phyloP scores from a whole-genome alignment of 2,797 vertebrate genomes.

The Syncerus caffer region DNA sequence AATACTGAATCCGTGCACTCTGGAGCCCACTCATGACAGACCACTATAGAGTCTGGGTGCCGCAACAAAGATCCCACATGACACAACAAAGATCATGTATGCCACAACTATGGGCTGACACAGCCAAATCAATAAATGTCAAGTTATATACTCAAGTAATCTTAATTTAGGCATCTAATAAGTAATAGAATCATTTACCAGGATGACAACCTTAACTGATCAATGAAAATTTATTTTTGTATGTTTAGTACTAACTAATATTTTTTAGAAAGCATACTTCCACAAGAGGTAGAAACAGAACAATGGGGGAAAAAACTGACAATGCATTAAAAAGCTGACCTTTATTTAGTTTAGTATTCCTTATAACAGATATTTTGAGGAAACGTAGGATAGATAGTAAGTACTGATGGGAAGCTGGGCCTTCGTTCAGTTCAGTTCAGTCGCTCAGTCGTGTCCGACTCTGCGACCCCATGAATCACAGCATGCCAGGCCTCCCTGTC shows the following conservation, averaged over 20 bases:
- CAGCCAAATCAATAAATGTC: not conserved
- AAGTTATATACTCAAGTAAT: not conserved
- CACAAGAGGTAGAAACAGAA: not conserved
- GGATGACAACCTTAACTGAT: not conserved
- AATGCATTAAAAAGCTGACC: constrained; percentile 16
- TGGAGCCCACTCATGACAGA: not conserved
- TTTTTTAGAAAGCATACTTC: not conserved
- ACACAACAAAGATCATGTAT: not conserved
- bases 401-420: not conserved
- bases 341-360: not conserved
- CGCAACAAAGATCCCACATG: not conserved
- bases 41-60: not conserved
- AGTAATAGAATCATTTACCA: not conserved
- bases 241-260: not conserved
- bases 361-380: not conserved
- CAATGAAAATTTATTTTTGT: not conserved
- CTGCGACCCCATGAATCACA: no score
- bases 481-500: no score
- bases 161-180: not conserved
- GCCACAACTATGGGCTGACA: not conserved
- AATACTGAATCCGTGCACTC: not conserved
- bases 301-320: not conserved
- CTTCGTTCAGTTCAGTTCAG: not conserved
- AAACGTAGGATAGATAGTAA: constrained; percentile 9
- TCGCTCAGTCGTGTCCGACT: no score